phyloP scores from a whole-genome alignment of 2,797 vertebrate genomes.

The Falco biarmicus region DNA sequence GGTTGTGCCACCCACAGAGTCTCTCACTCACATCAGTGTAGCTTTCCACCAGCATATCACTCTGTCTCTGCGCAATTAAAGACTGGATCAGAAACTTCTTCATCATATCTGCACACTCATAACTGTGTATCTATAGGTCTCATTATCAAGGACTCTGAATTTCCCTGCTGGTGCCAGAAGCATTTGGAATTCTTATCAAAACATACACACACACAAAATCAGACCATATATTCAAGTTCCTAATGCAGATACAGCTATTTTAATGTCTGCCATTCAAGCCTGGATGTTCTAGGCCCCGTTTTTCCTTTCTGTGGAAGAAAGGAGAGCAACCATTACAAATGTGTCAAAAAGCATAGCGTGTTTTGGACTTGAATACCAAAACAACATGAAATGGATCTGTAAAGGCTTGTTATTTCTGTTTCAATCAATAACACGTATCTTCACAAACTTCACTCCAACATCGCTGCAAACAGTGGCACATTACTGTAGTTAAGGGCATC shows the following conservation, averaged over 20 bases:
- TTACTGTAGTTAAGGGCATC: not conserved
- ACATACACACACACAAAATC: not conserved
- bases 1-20: not conserved
- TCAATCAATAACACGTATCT: not conserved
- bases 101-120: not conserved
- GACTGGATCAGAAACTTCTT: not conserved
- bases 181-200: not conserved
- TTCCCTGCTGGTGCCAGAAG: not conserved
- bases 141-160: not conserved
- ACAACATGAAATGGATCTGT: not conserved
- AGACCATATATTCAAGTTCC: not conserved
- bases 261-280: not conserved
- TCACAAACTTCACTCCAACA: conserved; percentile 14
- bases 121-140: not conserved
- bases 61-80: not conserved
- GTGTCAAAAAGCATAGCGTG: not conserved
- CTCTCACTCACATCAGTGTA: not conserved
- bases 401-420: not conserved
- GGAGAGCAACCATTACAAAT: not conserved
- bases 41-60: not conserved
- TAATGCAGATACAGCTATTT: not conserved
- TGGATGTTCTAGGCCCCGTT: not conserved
- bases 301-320: not conserved
- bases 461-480: conserved; percentile 26
- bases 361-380: not conserved